Evolutionary conservation across 2,113 vertebrate genomes (phyloP).

Genomic region (Gavialis gangeticus): DNA sequence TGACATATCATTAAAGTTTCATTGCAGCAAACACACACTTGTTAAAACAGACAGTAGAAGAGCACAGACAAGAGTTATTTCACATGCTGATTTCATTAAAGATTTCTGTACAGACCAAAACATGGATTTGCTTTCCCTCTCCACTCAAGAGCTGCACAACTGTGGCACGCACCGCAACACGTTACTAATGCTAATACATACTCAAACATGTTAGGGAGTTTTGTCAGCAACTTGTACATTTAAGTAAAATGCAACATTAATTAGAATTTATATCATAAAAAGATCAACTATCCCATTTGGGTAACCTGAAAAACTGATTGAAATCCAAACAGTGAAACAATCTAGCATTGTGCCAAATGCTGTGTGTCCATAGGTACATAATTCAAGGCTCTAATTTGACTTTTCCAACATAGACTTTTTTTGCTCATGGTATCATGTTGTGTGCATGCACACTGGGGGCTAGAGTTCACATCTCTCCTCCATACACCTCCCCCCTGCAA

Average conservation of each 20-base stretch:
- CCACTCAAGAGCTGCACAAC: rapidly evolving
- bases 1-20: slow-evolving; percentile 58
- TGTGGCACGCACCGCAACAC: rapidly evolving
- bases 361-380: rapidly evolving
- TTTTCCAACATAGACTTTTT: rapidly evolving
- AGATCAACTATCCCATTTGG: not conserved
- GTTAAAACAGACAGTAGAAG: not conserved
- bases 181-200: rapidly evolving
- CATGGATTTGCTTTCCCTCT: rapidly evolving
- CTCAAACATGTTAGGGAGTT: rapidly evolving
- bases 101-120: not conserved
- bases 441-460: rapidly evolving
- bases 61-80: not conserved
- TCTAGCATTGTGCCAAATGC: rapidly evolving
- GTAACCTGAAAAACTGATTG: not conserved
- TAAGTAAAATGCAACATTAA: rapidly evolving
- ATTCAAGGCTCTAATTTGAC: not conserved
- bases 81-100: not conserved
- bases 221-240: not conserved
- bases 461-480: rapidly evolving
- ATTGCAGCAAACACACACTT: slow-evolving; percentile 73
- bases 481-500: too few relatives aligned
- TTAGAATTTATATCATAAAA: rapidly evolving
- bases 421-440: not conserved
- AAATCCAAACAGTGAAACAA: not conserved